Conservation (phyloP, 2,113 vertebrate genomes). For the Pygoscelis antarcticus region DNA sequence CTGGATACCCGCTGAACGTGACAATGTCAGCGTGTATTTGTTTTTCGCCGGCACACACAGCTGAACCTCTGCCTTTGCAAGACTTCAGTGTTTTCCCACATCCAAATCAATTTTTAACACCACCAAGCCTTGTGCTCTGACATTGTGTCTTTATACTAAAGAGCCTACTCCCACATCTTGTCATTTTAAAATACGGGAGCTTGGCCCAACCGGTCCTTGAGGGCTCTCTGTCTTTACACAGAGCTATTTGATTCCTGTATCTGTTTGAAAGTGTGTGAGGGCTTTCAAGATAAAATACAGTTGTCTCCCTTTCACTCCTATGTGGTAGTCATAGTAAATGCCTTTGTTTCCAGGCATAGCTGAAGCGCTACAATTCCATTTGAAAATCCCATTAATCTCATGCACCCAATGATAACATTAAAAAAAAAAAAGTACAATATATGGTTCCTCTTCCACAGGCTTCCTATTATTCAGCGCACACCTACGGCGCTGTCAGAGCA, state of each 20-base stretch:
- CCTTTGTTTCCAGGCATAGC: constrained; percentile 19
- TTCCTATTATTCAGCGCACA: neutral
- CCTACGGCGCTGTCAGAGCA: neutral
- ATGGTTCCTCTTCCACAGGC: neutral
- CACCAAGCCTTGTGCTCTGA: neutral
- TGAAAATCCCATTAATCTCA: constrained; percentile 30
- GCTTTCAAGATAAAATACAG: constrained; percentile 41
- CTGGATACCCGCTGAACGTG: neutral
- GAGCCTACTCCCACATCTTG: neutral
- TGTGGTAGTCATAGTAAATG: neutral
- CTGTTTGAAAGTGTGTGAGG: neutral
- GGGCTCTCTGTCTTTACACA: neutral
- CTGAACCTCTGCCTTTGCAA: neutral
- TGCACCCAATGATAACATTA: neutral
- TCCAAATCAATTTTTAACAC: neutral
- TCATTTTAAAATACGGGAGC: neutral
- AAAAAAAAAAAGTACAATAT: neutral
- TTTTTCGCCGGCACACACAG: neutral
- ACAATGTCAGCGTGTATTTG: neutral
- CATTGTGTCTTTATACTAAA: neutral
- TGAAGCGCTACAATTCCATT: neutral
- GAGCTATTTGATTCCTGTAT: neutral
- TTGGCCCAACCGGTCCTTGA: neutral
- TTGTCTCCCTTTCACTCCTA: constrained; percentile 16
- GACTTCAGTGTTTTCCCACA: neutral